Evolutionary conservation across 2,888 invertebrate species (phyloP).

Genomic region (Embidobia sp.): DNA sequence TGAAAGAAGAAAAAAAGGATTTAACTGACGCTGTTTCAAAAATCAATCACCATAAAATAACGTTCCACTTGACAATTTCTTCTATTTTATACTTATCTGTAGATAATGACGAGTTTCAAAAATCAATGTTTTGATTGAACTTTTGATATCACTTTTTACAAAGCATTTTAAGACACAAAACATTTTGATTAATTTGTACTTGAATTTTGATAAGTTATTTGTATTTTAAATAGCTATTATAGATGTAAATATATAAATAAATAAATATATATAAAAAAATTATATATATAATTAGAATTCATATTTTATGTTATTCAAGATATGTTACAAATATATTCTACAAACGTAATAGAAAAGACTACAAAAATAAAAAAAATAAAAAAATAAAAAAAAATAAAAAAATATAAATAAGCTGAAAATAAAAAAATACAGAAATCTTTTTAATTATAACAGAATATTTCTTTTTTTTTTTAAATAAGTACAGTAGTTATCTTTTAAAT

Average conservation of each 20-base stretch:
- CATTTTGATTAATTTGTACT: constrained; percentile 34
- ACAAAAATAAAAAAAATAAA: constrained; percentile 6
- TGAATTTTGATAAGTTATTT: constrained; percentile 44
- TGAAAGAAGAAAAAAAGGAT: background rate
- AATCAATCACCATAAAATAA: constrained; percentile 6
- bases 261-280: background rate
- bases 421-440: too few relatives aligned
- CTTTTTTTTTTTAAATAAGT: too few relatives aligned
- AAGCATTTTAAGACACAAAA: constrained; percentile 43
- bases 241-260: constrained; percentile 25
- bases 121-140: constrained; percentile 49
- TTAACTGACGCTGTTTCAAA: constrained; percentile 4
- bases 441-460: too few relatives aligned
- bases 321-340: too few relatives aligned
- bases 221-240: constrained; percentile 37
- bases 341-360: too few relatives aligned
- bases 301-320: too few relatives aligned
- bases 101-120: constrained; percentile 62
- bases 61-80: constrained; percentile 36
- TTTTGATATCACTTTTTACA: constrained; percentile 56
- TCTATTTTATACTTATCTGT: constrained; percentile 43
- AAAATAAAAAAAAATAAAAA: too few relatives aligned
- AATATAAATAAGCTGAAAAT: too few relatives aligned
- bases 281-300: background rate
- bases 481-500: too few relatives aligned